Percentiles rank a stretch among this genome's conserved stretches.
phyloP scores from a whole-genome alignment of 1,140 invertebrate species.

The Physella acuta region DNA sequence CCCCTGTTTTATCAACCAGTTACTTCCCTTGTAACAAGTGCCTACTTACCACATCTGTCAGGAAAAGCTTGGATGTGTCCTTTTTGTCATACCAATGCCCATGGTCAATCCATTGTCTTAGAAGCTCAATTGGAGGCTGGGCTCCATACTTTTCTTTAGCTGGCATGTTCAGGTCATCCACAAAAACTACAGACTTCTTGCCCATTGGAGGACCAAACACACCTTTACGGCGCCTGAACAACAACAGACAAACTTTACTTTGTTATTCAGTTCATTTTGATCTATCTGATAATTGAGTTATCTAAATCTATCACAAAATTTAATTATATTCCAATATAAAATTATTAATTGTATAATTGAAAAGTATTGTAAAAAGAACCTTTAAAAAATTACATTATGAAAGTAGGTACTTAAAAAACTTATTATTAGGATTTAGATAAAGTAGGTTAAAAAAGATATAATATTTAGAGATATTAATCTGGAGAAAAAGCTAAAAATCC shows the following conservation, averaged over 20 bases:
- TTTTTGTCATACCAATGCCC: slow-evolving; percentile 61
- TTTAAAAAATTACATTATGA: too few relatives aligned
- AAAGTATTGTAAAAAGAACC: too few relatives aligned
- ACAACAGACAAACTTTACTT: not conserved
- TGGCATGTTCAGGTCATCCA: slow-evolving; percentile 63
- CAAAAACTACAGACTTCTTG: slow-evolving; percentile 61
- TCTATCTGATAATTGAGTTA: not conserved
- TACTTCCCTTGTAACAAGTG: too few relatives aligned
- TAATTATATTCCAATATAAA: too few relatives aligned
- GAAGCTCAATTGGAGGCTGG: slow-evolving; percentile 61
- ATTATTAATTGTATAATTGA: too few relatives aligned
- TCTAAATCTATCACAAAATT: not conserved
- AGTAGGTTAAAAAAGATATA: too few relatives aligned
- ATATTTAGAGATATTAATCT: too few relatives aligned
- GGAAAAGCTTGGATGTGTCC: slow-evolving; percentile 58
- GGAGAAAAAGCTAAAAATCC: too few relatives aligned
- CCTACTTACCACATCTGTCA: slow-evolving; percentile 66
- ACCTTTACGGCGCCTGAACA: slow-evolving; percentile 61
- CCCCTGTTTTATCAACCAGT: too few relatives aligned
- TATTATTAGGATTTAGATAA: too few relatives aligned
- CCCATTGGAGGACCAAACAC: slow-evolving; percentile 61
- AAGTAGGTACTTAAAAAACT: too few relatives aligned
- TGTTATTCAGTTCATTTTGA: not conserved
- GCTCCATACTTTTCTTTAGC: slow-evolving; percentile 62
- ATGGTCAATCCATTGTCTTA: slow-evolving; percentile 61